Evolutionary conservation across 1,140 invertebrate genomes (phyloP).

Genomic region (Halyomorpha halys): DNA sequence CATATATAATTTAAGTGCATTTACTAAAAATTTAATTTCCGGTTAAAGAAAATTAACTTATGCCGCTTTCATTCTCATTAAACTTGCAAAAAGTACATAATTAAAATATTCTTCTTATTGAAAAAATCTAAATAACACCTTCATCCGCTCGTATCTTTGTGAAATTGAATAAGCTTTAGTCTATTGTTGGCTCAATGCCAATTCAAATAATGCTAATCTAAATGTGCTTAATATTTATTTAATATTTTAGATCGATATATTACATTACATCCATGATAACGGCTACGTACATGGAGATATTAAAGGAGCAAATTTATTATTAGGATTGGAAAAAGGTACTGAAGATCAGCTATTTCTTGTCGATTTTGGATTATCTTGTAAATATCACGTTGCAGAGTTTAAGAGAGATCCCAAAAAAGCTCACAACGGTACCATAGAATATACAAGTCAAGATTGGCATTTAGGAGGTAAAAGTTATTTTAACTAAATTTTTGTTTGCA

Average conservation of each 20-base stretch:
- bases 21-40: too few species aligned
- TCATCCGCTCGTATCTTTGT: too few species aligned
- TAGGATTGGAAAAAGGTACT: conserved; percentile 54
- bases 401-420: conserved; percentile 79
- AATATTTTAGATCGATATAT: conserved; percentile 56
- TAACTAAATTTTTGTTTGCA: too few species aligned
- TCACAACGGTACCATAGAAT: conserved; percentile 93
- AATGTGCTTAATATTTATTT: neutral
- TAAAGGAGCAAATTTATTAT: conserved; percentile 80
- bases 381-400: conserved; percentile 67
- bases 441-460: conserved; percentile 91
- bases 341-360: conserved; percentile 75
- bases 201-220: too few species aligned
- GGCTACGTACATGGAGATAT: conserved; percentile 87
- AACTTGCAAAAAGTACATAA: too few species aligned
- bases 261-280: conserved; percentile 78
- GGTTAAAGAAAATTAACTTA: too few species aligned
- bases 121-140: too few species aligned
- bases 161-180: too few species aligned
- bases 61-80: too few species aligned
- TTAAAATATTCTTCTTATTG: too few species aligned
- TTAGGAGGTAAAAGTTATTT: conserved; percentile 52
- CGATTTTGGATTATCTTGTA: conserved; percentile 83
- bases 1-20: too few species aligned
- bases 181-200: too few species aligned